phyloP scores from a whole-genome alignment of 2,888 invertebrate species.

The Dendrolimus pini region DNA sequence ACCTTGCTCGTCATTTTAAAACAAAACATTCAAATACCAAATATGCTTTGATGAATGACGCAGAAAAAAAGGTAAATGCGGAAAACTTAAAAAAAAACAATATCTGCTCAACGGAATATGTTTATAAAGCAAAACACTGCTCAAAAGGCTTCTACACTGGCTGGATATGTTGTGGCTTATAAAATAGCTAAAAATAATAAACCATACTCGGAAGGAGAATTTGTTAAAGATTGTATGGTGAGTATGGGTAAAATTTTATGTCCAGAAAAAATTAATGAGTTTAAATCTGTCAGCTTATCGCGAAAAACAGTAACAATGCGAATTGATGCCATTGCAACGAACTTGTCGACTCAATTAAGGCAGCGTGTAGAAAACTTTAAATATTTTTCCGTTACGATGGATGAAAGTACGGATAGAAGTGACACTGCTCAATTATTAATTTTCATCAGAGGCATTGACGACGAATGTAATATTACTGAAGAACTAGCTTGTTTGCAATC shows the following conservation, averaged over 20 bases:
- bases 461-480: conserved; percentile 11
- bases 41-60: conserved; percentile 8
- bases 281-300: conserved; percentile 10
- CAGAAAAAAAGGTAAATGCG: conserved; percentile 7
- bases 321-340: conserved; percentile 10
- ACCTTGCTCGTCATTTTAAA: conserved; percentile 8
- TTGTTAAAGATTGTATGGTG: conserved; percentile 10
- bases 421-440: conserved; percentile 10
- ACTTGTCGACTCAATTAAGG: conserved; percentile 12
- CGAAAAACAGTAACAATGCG: conserved; percentile 9
- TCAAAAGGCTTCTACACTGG: conserved; percentile 5
- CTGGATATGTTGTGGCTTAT: conserved; percentile 3
- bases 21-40: conserved; percentile 7
- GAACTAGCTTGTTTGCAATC: conserved; percentile 12
- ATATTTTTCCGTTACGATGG: conserved; percentile 18
- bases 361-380: conserved; percentile 12
- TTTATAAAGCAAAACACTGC: conserved; percentile 5
- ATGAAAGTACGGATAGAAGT: conserved; percentile 19
- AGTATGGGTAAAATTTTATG: conserved; percentile 9
- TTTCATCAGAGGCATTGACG: conserved; percentile 9
- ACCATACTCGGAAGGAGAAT: conserved; percentile 2
- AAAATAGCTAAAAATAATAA: conserved; percentile 5
- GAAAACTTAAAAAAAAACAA: conserved; percentile 9
- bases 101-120: conserved; percentile 10
- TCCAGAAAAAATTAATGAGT: conserved; percentile 7